Evolutionary conservation across 2,797 vertebrate genomes (phyloP).

Genomic region (Falco concolor): DNA sequence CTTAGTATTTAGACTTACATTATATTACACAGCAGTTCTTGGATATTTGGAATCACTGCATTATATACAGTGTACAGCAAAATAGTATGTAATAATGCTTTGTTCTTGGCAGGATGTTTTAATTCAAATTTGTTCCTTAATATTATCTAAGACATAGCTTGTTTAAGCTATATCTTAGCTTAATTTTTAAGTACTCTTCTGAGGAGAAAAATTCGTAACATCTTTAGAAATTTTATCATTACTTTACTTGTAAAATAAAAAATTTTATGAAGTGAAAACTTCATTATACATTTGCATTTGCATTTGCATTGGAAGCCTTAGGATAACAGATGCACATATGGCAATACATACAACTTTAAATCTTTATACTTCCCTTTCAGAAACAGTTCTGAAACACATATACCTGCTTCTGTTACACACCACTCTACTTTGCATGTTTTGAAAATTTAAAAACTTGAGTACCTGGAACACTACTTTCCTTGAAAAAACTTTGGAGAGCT

Average conservation of each 20-base stretch:
- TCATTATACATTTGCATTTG: not conserved
- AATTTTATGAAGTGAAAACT: not conserved
- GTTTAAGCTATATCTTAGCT: not conserved
- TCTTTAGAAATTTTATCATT: not conserved
- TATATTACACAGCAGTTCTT: not conserved
- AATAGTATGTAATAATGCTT: not conserved
- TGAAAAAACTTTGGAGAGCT: not conserved
- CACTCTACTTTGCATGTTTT: not conserved
- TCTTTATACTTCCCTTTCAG: not conserved
- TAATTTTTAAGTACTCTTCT: not conserved
- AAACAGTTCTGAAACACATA: not conserved
- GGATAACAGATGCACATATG: not conserved
- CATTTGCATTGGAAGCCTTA: not conserved
- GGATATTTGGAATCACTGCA: not conserved
- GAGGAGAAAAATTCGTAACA: not conserved
- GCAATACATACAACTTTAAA: not conserved
- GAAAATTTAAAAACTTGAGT: not conserved
- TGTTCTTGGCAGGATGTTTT: not conserved
- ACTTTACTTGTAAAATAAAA: not conserved
- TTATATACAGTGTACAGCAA: not conserved
- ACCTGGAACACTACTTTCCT: not conserved
- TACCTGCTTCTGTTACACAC: not conserved
- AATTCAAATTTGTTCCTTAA: not conserved
- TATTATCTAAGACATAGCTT: not conserved
- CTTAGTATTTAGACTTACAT: not conserved